Conservation (phyloP, 2,888 invertebrate genomes). For the Laspeyria flexula region DNA sequence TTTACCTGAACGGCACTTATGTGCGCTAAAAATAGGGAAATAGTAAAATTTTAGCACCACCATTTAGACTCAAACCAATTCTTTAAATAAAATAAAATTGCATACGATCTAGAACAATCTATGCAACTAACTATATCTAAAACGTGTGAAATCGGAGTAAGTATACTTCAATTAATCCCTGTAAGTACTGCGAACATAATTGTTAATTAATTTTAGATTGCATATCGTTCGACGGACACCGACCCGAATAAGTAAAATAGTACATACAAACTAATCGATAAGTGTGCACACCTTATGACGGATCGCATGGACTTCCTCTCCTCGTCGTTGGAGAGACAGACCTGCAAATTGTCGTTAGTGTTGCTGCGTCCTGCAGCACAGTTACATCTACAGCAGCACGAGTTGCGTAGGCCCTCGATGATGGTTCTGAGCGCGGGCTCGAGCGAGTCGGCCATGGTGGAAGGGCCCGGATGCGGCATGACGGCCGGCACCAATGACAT, state of each 20-base stretch:
- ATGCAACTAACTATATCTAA: constrained; percentile 29
- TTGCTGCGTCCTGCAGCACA: constrained; percentile 67
- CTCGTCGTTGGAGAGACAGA: constrained; percentile 82
- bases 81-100: constrained; percentile 20
- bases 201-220: constrained; percentile 52
- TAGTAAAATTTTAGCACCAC: constrained; percentile 56
- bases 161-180: constrained; percentile 49
- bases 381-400: constrained; percentile 80
- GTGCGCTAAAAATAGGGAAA: constrained; percentile 84
- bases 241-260: constrained; percentile 44
- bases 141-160: constrained; percentile 35
- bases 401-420: constrained; percentile 68
- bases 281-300: constrained; percentile 87
- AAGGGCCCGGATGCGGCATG: constrained; percentile 50
- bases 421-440: constrained; percentile 77
- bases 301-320: constrained; percentile 87
- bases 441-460: constrained; percentile 73
- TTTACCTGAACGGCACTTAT: constrained; percentile 82
- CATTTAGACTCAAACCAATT: constrained; percentile 23
- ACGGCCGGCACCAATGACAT: constrained; percentile 48
- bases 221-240: constrained; percentile 36
- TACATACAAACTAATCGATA: constrained; percentile 54
- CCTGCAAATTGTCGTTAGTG: constrained; percentile 82
- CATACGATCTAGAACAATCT: constrained; percentile 31
- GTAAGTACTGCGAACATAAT: constrained; percentile 40